These are phyloP conservation scores for Cyclophora albipunctata DNA, from an alignment of 2,888 invertebrate species.

Conservation along the genomic window DNA sequence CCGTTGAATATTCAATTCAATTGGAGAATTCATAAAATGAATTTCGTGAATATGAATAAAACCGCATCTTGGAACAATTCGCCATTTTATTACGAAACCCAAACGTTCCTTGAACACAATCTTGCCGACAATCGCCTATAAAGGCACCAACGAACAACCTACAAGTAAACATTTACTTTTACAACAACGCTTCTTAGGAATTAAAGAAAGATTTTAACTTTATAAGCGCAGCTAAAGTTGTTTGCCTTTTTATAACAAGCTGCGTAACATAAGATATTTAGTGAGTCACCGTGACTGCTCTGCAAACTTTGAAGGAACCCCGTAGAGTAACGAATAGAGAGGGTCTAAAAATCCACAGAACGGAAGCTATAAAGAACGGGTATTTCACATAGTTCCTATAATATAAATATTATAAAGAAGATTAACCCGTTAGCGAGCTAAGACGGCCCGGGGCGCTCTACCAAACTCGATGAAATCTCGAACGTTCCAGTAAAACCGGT, in stretches of 20 bases:
- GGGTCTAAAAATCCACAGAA: no score
- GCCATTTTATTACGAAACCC: conserved; percentile 27
- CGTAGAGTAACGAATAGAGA: no score
- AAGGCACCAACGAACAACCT: conserved; percentile 29
- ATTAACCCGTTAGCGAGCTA: conserved; percentile 34
- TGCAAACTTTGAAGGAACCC: no score
- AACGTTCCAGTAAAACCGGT: conserved; percentile 44
- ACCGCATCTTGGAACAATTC: conserved; percentile 23
- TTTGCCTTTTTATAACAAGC: neutral
- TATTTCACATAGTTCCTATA: no score
- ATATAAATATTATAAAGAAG: conserved; percentile 25
- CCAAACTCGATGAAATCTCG: conserved; percentile 45
- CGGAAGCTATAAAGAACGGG: no score
- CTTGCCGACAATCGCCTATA: conserved; percentile 27
- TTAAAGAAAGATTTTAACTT: conserved; percentile 17
- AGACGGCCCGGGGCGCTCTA: conserved; percentile 21
- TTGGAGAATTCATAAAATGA: conserved; percentile 16
- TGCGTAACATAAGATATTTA: no score
- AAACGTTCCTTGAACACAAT: conserved; percentile 24
- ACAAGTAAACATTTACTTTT: conserved; percentile 33
- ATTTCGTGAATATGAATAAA: conserved; percentile 18
- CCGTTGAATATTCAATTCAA: conserved; percentile 18
- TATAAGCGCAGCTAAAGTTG: conserved; percentile 8
- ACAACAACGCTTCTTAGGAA: conserved; percentile 21
- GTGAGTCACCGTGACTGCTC: no score